A percentile compares a stretch with the other conserved stretches of the same genome.
phyloP scores from a whole-genome alignment of 2,797 vertebrate species.

The Cossypha dichroa region DNA sequence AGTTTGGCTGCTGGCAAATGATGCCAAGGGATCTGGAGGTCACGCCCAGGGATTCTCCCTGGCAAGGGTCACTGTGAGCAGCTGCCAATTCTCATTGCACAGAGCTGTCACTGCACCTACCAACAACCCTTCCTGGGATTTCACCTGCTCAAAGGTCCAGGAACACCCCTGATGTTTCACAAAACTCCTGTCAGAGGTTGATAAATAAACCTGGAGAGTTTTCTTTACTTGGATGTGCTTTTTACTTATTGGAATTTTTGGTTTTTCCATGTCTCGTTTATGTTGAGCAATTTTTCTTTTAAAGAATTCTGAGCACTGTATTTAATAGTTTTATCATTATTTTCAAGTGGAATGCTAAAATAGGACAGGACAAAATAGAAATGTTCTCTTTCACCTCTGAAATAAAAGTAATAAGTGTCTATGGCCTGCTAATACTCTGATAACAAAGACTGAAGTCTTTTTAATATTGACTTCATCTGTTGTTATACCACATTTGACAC shows the following conservation, averaged over 20 bases:
- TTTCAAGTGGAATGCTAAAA: neutral
- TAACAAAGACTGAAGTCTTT: slow-evolving; percentile 26
- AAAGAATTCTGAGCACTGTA: neutral
- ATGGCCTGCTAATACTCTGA: neutral
- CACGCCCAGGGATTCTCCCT: neutral
- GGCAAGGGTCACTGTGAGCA: neutral
- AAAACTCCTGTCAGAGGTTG: neutral
- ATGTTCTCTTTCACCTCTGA: neutral
- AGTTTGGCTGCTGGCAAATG: neutral
- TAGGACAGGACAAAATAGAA: neutral
- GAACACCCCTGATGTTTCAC: neutral
- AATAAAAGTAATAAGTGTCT: slow-evolving; percentile 6
- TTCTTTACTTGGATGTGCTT: neutral
- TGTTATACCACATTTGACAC: slow-evolving; percentile 17
- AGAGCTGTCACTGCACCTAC: neutral
- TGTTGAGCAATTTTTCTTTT: neutral
- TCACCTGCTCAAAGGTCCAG: neutral
- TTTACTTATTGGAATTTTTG: neutral
- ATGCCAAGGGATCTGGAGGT: neutral
- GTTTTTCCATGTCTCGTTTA: neutral
- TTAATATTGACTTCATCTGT: slow-evolving; percentile 32
- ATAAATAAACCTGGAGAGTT: neutral
- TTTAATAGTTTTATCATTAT: neutral
- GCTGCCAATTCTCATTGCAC: neutral
- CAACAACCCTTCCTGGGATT: neutral